Base-by-base conservation (phyloP, 2,888 invertebrate genomes). In the Polydrusus pterygomalis region DNA sequence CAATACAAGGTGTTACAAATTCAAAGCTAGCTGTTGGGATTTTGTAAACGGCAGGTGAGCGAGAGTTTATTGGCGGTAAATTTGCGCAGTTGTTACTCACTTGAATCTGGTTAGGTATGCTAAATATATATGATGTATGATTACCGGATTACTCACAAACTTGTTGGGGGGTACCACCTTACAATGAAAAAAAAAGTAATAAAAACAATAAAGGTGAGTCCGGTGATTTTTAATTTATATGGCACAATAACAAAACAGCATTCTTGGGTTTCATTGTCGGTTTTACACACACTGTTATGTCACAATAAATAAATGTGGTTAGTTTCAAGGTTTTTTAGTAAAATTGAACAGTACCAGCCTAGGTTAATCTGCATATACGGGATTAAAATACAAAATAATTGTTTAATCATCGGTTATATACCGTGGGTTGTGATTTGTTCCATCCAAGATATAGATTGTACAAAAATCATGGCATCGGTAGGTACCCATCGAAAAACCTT, bases 151-250 rank as follows among this genome's bases (percentile, higher is more conserved):
- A 67, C 65, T 67, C 65, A 64, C 56, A 62, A 62, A 60, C 47
- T 58, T 38, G 51, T 71, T 51, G 13, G 49, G 25, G 13, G 49
- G 25, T 49, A 65, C 47, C 54, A 69, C 20, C 11, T 40, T 30
- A 60, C 67, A 34, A 65, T 15, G 49, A 49, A 65, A 49, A 40
- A 63, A 64, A 65, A 49, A 49, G 51, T 63, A 49, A 62, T 54
- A 67, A 64, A 72, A 64, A 65, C 40, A 72, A 72, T 63, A 71
- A 64, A 75, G 70, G 67, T 67, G 64, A 65, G 65, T 60, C 71
- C 60, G 71, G 45, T 64, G 65, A 70, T 75, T 75, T 75, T 58
- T 70, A 71, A 75, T 71, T 70, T 74, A 54, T 68, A 73, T 73
- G 58, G 49, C 30, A 63, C 63, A 63, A 63, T 51, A 54, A 54